Evolutionary conservation across 2,888 invertebrate species (phyloP), one percentile per base, ranked within the genome.

Genomic region (Calliopum simillimum): DNA sequence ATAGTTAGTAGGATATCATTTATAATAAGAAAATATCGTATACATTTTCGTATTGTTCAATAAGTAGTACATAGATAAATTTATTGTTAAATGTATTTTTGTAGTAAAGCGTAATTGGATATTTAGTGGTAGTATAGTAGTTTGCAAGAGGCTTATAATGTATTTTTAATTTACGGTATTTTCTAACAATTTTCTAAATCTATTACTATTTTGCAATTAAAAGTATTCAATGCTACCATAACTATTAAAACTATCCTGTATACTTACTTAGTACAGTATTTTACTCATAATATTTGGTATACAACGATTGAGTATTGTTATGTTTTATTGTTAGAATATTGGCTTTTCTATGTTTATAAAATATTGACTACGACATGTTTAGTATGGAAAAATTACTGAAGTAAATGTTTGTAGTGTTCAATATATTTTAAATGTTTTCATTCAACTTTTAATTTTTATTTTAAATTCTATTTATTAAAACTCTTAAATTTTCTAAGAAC

Each of bases 311-410:
- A 70, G 70, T 74, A 68, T 70, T 65, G 59, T 44, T 69, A 63
- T 25, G 47, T 23, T 51, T 62, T 53, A 21, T 33, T 75, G 72
- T 78, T 77, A 76, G 77, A 78, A 78, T 78, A 74, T 78, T 67
- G 66, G 77, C 77, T 79, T 76, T 75, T 68, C 41, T 41, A 33
- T 41, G 14, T 58, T 59, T 1, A 59, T 33, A 25, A 2, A 23
- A 23, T 8, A 59, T 43, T 41, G 16, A 33, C 33, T 33, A 33
- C 33, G 33, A 33, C 5, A 8, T 33, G 33, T 33, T 33, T 33
- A 33, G 8, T 33, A 33, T 33, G 33, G 33, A 5, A 33, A 33
- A 8, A 8, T 33, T 33, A n/a, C 4, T 6, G 8, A 33, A 33
- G 8, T 33, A 33, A 33, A 33, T 33, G 4, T 33, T 33, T 4